Base-by-base conservation (phyloP, 1,140 invertebrate genomes). In the Portunus trituberculatus region DNA sequence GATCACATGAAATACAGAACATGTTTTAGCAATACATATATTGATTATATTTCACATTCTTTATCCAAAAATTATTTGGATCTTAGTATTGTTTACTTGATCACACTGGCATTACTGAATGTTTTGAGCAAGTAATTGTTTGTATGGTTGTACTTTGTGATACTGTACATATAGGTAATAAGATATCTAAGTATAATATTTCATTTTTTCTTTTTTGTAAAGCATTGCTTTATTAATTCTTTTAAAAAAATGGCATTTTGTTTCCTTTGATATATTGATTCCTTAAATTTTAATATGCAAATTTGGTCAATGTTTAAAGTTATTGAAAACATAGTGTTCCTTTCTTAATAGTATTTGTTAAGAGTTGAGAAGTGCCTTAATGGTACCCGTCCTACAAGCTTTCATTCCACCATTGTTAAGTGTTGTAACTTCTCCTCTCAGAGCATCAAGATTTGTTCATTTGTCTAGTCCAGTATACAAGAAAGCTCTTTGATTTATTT, bases 401-500 rank as follows among this genome's bases (percentile, higher is more conserved):
- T 94, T 94, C 93, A 94, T 94, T 94, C 93, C 93, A 94, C 59
- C 91, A 94, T 91, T 94, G 89, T 91, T 94, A 89, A 94, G 89
- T 94, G 93, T 84, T 94, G 83, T 82, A 94, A 84, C 67, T 89
- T 82, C 59, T 94, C 48, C 29, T 82, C 88, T 76, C 52, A 94
- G 93, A 94, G 67, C 88, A 94, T 39, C 32, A 91, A 88, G 84
- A 52, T 94, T 91, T 94, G 93, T 94, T 94, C 93, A 94, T 88
- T 94, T 94, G 93, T 94, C 93, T 94, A 94, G 93, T 94, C 93
- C 87, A 59, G 90, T 83, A 94, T 46, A 94, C 93, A 94, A 94
- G 93, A 94, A 94, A 94, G 87, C 93, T 91, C 84, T 91, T 94
- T 94, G 93, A 91, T 94, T 94, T 94, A 94, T 94, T 94, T 94